Base-by-base conservation (phyloP, 30 jellyfish, hydroid and myxozoan genomes). In the Haliclystus octoradiatus region DNA sequence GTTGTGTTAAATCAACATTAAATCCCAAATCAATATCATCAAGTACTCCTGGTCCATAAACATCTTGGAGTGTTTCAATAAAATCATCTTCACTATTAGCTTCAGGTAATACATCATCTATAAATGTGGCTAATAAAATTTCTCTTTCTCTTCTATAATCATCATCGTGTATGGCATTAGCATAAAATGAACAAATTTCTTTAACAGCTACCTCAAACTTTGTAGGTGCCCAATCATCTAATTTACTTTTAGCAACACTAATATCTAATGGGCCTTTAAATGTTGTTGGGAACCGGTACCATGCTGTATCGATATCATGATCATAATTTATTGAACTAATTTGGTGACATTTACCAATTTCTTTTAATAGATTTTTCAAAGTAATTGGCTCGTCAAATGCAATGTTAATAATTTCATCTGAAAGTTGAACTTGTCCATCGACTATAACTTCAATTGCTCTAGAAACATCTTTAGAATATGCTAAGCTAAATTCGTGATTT, bases 381-480 rank as follows among this genome's bases (percentile, higher is more conserved):
- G 84, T 77, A 9, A 89, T 23, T 29, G 62, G 71, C 49, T 89
- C 94, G n/a, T 72, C 65, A 60, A 81, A 81, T 0, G 95, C 98
- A 3, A 89, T 52, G 61, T 89, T 89, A 49, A 89, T 61, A 2
- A 71, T 63, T 69, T 72, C 65, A 49, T 81, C 98, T 30, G 70
- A 73, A 2, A 14, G 34, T 26, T 62, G 61, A 3, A 29, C 40
- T 28, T 76, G 50, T 12, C 84, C 84, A n/a, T 73, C 75, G 14
- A 89, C 49, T 7, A 89, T 49, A n/a, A 49, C 52, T 7, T 53
- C 2, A 15, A 89, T 72, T 1, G 93, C 91, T 14, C 40, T 51
- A 0, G 95, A 83, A 22, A 89, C 98, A 47, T 89, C 98, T 31
- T 47, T 49, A 1, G 95, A 93, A 50, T 89, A 89, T 4, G 71